Percentiles rank a stretch among this genome's conserved stretches.
Conservation (phyloP, 2,113 vertebrate species). For the Nettapus auritus region DNA sequence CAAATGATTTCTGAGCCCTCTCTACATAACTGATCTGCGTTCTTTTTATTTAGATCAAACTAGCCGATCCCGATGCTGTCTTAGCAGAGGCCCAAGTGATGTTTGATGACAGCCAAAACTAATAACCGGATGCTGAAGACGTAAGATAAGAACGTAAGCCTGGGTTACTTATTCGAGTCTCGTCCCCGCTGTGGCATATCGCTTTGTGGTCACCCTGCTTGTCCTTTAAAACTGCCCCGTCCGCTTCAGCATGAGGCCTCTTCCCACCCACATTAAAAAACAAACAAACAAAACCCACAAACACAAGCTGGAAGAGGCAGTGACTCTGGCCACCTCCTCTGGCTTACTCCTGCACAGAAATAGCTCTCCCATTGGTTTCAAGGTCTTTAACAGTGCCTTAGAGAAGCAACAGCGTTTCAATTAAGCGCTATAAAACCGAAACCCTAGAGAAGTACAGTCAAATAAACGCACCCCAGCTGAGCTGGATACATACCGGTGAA, state of each 20-base stretch:
- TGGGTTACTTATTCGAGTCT: background rate
- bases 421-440: background rate
- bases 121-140: background rate
- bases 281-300: background rate
- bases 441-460: background rate
- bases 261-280: background rate
- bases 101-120: conserved; percentile 26
- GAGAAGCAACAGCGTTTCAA: background rate
- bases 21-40: background rate
- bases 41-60: conserved; percentile 75
- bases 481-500: background rate
- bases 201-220: rapidly evolving
- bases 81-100: conserved; percentile 68
- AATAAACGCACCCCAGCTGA: background rate
- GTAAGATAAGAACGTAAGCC: background rate
- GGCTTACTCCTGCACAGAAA: background rate
- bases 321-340: background rate
- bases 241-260: background rate
- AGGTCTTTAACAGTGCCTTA: background rate
- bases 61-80: conserved; percentile 80
- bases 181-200: rapidly evolving
- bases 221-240: background rate
- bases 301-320: background rate
- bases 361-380: background rate
- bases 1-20: background rate